Evolutionary conservation across 2,888 invertebrate genomes (phyloP), one percentile per base, ranked within the genome.

Genomic region (Hydropsyche betteni): DNA sequence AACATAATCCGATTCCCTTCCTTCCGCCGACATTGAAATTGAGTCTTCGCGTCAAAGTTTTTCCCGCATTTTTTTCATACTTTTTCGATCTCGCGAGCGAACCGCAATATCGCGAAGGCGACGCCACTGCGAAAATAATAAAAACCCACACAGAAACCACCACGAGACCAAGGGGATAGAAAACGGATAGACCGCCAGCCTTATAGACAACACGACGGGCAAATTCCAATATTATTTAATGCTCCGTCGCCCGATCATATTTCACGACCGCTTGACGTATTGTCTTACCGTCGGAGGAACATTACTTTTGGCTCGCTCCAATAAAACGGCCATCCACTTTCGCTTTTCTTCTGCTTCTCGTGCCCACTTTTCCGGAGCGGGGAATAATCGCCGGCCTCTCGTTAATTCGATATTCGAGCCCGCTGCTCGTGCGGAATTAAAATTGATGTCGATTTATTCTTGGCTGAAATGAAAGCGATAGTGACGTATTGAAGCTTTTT

Each of bases 211-310:
- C 36, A 52, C 7, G 51, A 14, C 38, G 16, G 7, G 51, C 64
- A 77, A 75, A 75, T 64, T 75, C 75, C 73, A 73, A 77, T 77
- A 77, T 77, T 74, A 76, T 76, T 76, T 76, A 76, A 76, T 74
- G 74, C 76, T 69, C 74, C 52, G 55, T 24, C 70, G 74, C 44
- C 69, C 69, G 75, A 74, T 74, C 77, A 75, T 77, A 77, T 75
- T 77, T 77, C 74, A 74, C 75, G 73, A 70, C 64, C 74, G 36
- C 70, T 69, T 75, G 77, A 77, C 77, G 74, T 77, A 77, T 75
- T 77, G 75, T 75, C 74, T 75, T 77, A 74, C 75, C 70, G 69
- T 38, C 52, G 69, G 68, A n/a, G 10, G 7, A 69, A 10, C 69
- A 61, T 61, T 61, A 61, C 69, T 36, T 38, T 33, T 16, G 52